These are phyloP conservation scores for Seison nebaliae DNA, from an alignment of 1,140 invertebrate genomes.

Conservation along the genomic window DNA sequence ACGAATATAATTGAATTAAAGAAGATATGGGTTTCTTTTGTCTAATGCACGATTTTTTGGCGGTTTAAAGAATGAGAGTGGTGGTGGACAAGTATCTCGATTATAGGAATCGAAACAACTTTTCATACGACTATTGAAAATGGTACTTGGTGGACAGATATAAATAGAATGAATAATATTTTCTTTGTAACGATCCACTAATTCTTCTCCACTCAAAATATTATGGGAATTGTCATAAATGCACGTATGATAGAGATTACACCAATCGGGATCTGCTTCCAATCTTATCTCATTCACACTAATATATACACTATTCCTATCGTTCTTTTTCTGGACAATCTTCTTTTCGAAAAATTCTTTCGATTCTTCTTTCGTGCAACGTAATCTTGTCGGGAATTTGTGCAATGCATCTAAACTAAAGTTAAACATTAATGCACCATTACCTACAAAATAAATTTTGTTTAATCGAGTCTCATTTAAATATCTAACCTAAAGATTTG, in stretches of 20 bases:
- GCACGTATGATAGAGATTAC: conserved; percentile 12
- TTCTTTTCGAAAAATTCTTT: neutral
- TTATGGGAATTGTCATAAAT: conserved; percentile 8
- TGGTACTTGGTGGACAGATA: conserved; percentile 12
- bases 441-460: too few relatives aligned
- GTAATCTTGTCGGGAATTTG: conserved; percentile 8
- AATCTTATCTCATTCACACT: neutral
- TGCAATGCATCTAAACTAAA: conserved; percentile 4
- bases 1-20: too few relatives aligned
- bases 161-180: too few relatives aligned
- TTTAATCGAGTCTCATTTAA: too few relatives aligned
- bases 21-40: too few relatives aligned
- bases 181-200: too few relatives aligned
- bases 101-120: conserved; percentile 10
- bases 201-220: too few relatives aligned
- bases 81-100: neutral
- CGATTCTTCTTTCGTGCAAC: conserved; percentile 4
- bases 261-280: conserved; percentile 8
- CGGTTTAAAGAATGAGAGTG: too few relatives aligned
- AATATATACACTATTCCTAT: neutral
- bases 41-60: too few relatives aligned
- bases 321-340: neutral
- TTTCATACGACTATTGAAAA: conserved; percentile 9
- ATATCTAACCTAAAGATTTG: too few relatives aligned
- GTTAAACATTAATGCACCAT: conserved; percentile 8